A percentile compares a stretch with the other conserved stretches of the same genome.
phyloP scores from a whole-genome alignment of 92 coral and sea anemone genomes.

The Palythoa heliodiscus region DNA sequence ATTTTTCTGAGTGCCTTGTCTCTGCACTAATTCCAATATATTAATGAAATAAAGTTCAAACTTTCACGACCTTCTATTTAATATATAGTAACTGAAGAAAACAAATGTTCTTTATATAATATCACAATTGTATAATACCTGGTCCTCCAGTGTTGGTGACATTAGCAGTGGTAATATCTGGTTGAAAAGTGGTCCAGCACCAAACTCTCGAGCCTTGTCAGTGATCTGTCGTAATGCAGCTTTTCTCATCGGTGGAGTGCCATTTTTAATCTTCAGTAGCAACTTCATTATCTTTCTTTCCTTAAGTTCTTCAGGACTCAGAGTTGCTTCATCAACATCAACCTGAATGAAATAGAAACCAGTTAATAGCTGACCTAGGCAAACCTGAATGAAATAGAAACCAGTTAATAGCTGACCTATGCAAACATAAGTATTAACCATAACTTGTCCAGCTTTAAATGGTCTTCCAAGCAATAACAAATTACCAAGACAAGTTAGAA shows the following conservation, averaged over 20 bases:
- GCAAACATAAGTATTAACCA: no score
- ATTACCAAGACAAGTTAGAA: no score
- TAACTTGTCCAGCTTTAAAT: no score
- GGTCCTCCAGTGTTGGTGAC: constrained; percentile 99
- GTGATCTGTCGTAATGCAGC: constrained; percentile 98
- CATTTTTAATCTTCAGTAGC: constrained; percentile 91
- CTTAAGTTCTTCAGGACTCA: constrained; percentile 94
- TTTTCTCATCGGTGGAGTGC: constrained; percentile 99
- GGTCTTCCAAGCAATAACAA: no score
- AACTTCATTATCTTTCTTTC: constrained; percentile 99
- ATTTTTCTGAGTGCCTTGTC: neutral
- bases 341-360: constrained; percentile 57
- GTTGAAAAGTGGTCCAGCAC: constrained; percentile 99
- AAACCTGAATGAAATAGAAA: constrained; percentile 36
- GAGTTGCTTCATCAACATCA: constrained; percentile 98
- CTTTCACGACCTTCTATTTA: neutral
- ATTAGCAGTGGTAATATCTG: constrained; percentile 94
- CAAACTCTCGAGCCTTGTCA: constrained; percentile 99
- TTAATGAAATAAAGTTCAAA: neutral
- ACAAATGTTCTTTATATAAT: no score
- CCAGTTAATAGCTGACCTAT: neutral
- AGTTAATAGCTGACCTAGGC: neutral
- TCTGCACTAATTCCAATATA: neutral
- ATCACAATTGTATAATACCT: constrained; percentile 57
- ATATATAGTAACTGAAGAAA: no score